Evolutionary conservation across 2,888 invertebrate species (phyloP), one percentile per base, ranked within the genome.

Genomic region (Idaea biselata): DNA sequence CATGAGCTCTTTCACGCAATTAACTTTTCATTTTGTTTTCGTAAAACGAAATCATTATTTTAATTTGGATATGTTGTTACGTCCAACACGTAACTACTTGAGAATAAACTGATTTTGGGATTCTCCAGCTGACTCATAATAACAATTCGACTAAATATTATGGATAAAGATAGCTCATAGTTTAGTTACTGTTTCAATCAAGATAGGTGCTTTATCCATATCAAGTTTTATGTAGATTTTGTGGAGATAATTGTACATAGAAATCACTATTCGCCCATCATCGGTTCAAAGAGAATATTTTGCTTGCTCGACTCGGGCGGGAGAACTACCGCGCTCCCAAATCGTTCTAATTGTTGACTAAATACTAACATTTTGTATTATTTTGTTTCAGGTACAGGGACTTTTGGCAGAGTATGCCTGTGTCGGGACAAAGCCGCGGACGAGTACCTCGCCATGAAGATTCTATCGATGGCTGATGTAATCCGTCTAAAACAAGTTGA

Each of bases 401-500:
- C 99, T 55, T 99, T 99, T 87, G 99, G 99, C 58, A 95, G 99
- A 64, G 99, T 99, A 33, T 96, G 98, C 68, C 91, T 99, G 64
- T 97, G 97, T 82, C 95, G 96, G 74, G 97, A 98, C 87, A 97
- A 96, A 84, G 94, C 95, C 60, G 95, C 95, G 58, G 95, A 96
- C 77, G 95, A 95, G 81, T 97, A 96, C 86, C 95, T 96, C 80
- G 99, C 99, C 58, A 96, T 99, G 94, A 99, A 99, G 93, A 96
- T 99, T 73, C 94, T 99, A 71, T 96, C 97, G 64, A 97, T 99
- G 93, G 95, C 96, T 57, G 98, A 98, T 88, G 97, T 99, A 70
- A 97, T 99, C 79, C 95, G 97, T 81, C 94, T 97, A 76, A 97
- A 99, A 89, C 99, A 99, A 93, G 97, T 98, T 75, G 98, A 98